Conservation (phyloP, 2,888 invertebrate species). For the Drosophila neutralis region DNA sequence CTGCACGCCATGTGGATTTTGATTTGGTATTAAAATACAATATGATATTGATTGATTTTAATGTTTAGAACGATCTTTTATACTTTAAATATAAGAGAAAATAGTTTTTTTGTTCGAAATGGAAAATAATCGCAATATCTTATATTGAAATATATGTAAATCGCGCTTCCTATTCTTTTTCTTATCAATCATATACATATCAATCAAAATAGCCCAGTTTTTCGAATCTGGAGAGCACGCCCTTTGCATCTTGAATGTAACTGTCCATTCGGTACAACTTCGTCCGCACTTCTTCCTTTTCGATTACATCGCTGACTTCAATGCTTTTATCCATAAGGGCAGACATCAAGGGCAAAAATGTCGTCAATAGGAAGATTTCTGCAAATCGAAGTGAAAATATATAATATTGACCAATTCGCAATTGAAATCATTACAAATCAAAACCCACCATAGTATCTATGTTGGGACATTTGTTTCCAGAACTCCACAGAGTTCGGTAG, state of each 20-base stretch:
- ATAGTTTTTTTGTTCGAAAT: too few relatives aligned
- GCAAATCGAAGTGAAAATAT: not conserved
- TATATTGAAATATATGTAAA: too few relatives aligned
- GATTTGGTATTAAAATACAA: too few relatives aligned
- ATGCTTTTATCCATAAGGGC: conserved; percentile 13
- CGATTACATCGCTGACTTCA: conserved; percentile 9
- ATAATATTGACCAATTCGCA: conserved; percentile 30
- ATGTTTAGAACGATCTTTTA: too few relatives aligned
- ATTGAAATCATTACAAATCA: conserved; percentile 17
- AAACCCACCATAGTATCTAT: conserved; percentile 57
- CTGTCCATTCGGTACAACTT: not conserved
- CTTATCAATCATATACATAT: not conserved
- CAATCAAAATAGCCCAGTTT: conserved; percentile 48
- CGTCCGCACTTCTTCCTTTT: conserved; percentile 19
- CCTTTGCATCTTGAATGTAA: conserved; percentile 29
- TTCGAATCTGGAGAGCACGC: conserved; percentile 33
- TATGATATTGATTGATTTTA: too few relatives aligned
- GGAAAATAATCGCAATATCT: too few relatives aligned
- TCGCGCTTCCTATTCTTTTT: too few relatives aligned
- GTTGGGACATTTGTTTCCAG: conserved; percentile 50
- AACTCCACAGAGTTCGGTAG: conserved; percentile 62
- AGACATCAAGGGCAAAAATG: conserved; percentile 39
- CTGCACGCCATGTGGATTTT: too few relatives aligned
- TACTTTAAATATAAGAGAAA: too few relatives aligned
- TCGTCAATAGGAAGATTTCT: conserved; percentile 33